Evolutionary conservation across 1,140 invertebrate species (phyloP).

Genomic region (Galleria mellonella): DNA sequence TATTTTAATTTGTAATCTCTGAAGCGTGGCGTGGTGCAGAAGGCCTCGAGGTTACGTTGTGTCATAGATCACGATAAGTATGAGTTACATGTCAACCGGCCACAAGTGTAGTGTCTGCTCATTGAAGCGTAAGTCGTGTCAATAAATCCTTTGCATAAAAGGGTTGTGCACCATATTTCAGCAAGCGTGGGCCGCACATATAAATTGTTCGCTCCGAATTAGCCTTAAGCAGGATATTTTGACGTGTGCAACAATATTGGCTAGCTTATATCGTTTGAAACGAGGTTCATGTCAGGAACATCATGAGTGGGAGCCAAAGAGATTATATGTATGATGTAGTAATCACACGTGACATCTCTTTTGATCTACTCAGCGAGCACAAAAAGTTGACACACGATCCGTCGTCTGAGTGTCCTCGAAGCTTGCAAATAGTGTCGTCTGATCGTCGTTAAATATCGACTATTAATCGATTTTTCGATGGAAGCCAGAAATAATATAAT

Average conservation of each 20-base stretch:
- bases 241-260: slow-evolving; percentile 25
- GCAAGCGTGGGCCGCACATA: slow-evolving; percentile 40
- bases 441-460: no score
- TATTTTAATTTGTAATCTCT: slow-evolving; percentile 21
- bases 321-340: slow-evolving; percentile 9
- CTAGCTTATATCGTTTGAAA: slow-evolving; percentile 24
- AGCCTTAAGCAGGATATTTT: slow-evolving; percentile 55
- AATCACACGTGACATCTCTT: neutral
- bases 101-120: slow-evolving; percentile 35
- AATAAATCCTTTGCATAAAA: slow-evolving; percentile 64
- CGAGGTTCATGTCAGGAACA: neutral
- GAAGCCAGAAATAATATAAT: no score
- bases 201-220: slow-evolving; percentile 58
- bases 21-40: slow-evolving; percentile 29
- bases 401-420: neutral
- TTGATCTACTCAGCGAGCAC: slow-evolving; percentile 4
- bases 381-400: slow-evolving; percentile 6
- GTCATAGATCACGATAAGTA: slow-evolving; percentile 36
- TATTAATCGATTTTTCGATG: no score
- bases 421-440: no score
- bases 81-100: slow-evolving; percentile 29
- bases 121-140: slow-evolving; percentile 48
- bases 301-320: slow-evolving; percentile 4
- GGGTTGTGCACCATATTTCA: slow-evolving; percentile 57
- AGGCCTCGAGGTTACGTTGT: slow-evolving; percentile 31